Base-by-base conservation (phyloP, 1,140 invertebrate genomes). In the Pomacea maculata region DNA sequence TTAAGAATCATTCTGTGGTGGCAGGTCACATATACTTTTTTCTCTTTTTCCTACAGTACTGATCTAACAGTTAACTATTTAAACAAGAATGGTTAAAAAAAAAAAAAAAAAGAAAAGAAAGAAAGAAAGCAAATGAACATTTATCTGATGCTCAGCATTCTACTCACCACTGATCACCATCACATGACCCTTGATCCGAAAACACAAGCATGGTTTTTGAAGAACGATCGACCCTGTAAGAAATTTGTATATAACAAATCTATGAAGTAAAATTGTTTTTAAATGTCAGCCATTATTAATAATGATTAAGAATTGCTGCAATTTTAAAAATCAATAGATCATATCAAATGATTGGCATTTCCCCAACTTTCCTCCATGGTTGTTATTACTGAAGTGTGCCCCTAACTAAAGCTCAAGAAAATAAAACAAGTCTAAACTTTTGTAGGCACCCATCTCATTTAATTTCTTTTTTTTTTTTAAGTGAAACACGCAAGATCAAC, bases 121-220 rank as follows among this genome's bases (percentile, higher is more conserved):
- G n/a, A n/a, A n/a, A n/a, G 12, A 72, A 70, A 21, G 72, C 14
- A 70, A 55, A 9, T 70, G 11, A 55, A 21, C n/a, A 15, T 9
- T 67, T 52, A 14, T 34, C 3, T 1, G 5, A 17, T 45, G 17
- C 29, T 68, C 25, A 75, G 25, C 9, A 57, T 12, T 17, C 14
- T 12, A 81, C 82, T 79, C 63, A 83, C 82, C 82, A 83, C 77
- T 81, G 79, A 76, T 83, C 82, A 19, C 82, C 82, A 81, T 83
- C 82, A 67, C 80, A 80, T 29, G 82, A 83, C 15, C 82, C 82
- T 72, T 83, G 82, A 74, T 83, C 82, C 12, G 82, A 83, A 57
- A 83, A 83, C 65, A 83, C 82, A 52, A 83, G 70, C 82, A 83
- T 83, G 61, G 82, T 83, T 70, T 83, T 83, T 52, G 82, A 83